These are phyloP conservation scores for Botia almorhae DNA, from an alignment of 2,797 vertebrate species.

Conservation along the genomic window DNA sequence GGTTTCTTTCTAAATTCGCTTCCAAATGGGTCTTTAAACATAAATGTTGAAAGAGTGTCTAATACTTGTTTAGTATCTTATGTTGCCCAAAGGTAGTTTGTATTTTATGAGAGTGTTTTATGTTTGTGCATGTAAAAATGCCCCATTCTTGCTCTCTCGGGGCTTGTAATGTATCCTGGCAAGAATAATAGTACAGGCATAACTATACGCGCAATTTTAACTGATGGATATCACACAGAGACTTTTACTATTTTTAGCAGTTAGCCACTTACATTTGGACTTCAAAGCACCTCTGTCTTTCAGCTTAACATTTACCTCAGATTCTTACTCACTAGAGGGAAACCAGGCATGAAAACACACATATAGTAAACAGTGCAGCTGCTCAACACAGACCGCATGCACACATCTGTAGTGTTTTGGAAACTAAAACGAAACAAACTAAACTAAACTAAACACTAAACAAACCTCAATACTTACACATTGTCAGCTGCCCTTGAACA, in stretches of 20 bases:
- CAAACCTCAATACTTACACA: not conserved
- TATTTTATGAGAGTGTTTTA: constrained; percentile 29
- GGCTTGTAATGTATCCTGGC: constrained; percentile 13
- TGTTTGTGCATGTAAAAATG: constrained; percentile 13
- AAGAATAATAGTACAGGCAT: not conserved
- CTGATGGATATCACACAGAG: constrained; percentile 17
- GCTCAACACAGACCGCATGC: not conserved
- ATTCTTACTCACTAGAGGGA: constrained; percentile 10
- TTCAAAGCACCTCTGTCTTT: not conserved
- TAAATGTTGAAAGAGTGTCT: constrained; percentile 12
- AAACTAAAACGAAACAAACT: too few species aligned
- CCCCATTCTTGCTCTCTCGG: not conserved
- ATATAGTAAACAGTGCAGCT: not conserved
- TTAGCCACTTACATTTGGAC: not conserved
- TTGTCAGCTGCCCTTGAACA: not conserved
- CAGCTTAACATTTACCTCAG: not conserved
- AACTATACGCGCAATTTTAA: not conserved
- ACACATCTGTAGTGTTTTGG: not conserved
- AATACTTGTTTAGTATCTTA: not conserved
- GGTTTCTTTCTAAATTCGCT: not conserved
- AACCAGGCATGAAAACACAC: constrained; percentile 1
- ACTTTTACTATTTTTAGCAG: not conserved
- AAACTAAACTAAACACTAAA: not conserved
- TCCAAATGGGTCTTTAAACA: constrained; percentile 9
- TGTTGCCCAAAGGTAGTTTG: constrained; percentile 17